phyloP scores from a whole-genome alignment of 2,797 vertebrate genomes.

The Phaenicophaeus curvirostris region DNA sequence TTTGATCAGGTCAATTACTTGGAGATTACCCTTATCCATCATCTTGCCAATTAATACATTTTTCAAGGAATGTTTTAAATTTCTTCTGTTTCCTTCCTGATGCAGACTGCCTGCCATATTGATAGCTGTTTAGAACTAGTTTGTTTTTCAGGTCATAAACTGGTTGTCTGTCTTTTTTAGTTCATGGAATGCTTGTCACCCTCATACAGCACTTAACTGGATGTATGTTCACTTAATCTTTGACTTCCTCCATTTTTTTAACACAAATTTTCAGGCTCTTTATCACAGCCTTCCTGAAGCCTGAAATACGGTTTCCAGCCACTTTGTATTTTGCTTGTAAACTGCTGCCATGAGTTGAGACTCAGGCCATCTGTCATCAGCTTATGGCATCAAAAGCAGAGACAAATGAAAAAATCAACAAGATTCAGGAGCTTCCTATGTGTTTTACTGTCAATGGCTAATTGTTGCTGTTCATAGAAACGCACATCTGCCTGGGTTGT shows the following conservation, averaged over 20 bases:
- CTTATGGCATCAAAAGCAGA: not conserved
- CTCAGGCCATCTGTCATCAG: slow-evolving; percentile 14
- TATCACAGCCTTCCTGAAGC: not conserved
- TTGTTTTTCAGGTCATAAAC: not conserved
- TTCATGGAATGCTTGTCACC: not conserved
- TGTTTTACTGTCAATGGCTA: not conserved
- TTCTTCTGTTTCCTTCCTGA: not conserved
- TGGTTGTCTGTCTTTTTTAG: not conserved
- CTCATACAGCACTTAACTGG: not conserved
- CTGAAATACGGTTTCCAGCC: not conserved
- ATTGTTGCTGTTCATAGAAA: not conserved
- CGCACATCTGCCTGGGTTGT: not conserved
- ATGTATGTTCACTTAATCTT: not conserved
- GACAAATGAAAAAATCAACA: not conserved
- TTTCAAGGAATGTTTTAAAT: not conserved
- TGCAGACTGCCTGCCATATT: not conserved
- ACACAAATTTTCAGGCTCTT: not conserved
- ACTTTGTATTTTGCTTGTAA: not conserved
- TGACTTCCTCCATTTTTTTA: not conserved
- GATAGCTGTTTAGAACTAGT: not conserved
- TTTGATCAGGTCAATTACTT: not conserved
- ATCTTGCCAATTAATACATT: not conserved
- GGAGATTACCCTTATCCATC: not conserved
- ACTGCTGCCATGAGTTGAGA: not conserved
- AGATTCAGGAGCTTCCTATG: not conserved